Percentiles rank a stretch among this genome's conserved stretches.
Evolutionary conservation across 2,113 vertebrate species (phyloP).

Genomic region (Pteropus alecto): DNA sequence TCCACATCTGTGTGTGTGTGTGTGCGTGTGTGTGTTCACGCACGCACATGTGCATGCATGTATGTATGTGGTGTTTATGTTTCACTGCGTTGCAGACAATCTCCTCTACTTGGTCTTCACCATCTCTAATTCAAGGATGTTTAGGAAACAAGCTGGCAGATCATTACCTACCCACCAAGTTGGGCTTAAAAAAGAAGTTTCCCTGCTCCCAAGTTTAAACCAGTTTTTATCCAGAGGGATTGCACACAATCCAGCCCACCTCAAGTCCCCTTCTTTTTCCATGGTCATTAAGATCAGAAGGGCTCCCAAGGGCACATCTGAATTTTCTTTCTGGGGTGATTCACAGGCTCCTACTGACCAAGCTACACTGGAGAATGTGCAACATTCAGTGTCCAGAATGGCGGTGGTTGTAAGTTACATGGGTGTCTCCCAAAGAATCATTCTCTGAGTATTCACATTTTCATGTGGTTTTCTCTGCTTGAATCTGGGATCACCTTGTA

Average conservation of each 20-base stretch:
- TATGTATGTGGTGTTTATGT: too few relatives aligned
- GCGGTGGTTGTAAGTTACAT: background rate
- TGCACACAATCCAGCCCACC: background rate
- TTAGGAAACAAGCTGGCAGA: background rate
- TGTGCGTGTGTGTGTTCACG: background rate
- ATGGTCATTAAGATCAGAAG: background rate
- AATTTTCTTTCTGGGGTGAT: background rate
- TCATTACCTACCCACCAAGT: background rate
- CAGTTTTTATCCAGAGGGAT: background rate
- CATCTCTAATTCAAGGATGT: background rate
- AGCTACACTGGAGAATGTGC: fast-evolving
- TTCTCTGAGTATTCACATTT: background rate
- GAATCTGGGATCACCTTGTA: background rate
- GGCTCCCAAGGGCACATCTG: background rate
- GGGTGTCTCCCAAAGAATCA: background rate
- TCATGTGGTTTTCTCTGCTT: background rate
- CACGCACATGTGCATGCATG: background rate
- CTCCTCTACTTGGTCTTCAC: background rate
- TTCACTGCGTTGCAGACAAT: background rate
- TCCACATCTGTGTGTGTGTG: background rate
- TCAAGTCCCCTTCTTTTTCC: background rate
- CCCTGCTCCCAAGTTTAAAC: background rate
- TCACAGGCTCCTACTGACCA: background rate
- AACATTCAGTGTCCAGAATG: background rate
- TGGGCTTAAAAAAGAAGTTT: background rate